phyloP scores from a whole-genome alignment of 2,888 invertebrate species.

The Platycnemis pennipes region DNA sequence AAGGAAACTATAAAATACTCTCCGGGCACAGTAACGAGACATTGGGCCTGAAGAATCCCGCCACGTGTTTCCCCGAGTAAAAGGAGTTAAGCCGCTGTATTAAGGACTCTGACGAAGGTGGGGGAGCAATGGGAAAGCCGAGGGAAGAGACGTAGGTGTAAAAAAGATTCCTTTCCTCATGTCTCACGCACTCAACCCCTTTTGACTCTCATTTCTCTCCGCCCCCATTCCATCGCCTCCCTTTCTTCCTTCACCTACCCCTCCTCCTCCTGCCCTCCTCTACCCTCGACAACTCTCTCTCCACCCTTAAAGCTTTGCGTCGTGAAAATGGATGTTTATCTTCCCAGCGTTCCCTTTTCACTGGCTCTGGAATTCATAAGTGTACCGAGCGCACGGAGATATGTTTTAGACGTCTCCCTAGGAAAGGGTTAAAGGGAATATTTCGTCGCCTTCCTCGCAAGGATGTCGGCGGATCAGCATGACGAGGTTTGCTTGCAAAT shows the following conservation, averaged over 20 bases:
- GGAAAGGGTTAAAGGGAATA: constrained; percentile 35
- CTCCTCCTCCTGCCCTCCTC: background rate
- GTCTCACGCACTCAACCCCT: background rate
- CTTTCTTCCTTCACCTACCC: background rate
- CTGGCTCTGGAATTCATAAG: constrained; percentile 21
- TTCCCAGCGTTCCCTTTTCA: constrained; percentile 12
- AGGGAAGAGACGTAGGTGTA: background rate
- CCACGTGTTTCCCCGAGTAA: constrained; percentile 35
- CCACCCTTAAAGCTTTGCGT: constrained; percentile 8
- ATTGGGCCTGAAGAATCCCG: constrained; percentile 18
- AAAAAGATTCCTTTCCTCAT: constrained; percentile 20
- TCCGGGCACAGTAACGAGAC: constrained; percentile 25
- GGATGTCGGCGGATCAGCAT: background rate
- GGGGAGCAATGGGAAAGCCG: background rate
- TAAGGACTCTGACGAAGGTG: background rate
- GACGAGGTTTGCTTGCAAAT: background rate
- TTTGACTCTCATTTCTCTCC: background rate
- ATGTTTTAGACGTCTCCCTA: background rate
- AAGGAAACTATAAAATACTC: constrained; percentile 37
- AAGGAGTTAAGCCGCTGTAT: background rate
- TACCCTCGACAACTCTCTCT: background rate
- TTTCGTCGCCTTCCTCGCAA: background rate
- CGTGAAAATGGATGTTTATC: constrained; percentile 55
- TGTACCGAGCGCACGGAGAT: background rate
- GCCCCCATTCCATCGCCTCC: background rate